Conservation (phyloP, 2,113 vertebrate species). For the Platanista minor region DNA sequence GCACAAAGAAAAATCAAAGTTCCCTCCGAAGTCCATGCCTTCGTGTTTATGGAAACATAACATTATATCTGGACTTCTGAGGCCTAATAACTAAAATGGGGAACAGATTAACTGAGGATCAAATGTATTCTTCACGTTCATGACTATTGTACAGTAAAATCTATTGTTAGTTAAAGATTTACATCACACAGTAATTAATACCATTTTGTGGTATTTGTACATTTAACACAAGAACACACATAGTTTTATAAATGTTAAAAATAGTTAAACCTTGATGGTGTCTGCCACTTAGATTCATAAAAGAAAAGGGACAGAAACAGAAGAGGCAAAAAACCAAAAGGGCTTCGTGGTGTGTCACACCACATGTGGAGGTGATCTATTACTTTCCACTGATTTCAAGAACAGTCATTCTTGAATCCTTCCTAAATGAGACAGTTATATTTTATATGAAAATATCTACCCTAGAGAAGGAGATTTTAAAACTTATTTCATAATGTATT, state of each 20-base stretch:
- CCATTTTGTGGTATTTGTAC: background rate
- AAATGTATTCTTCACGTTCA: background rate
- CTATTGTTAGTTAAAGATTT: background rate
- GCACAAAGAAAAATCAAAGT: background rate
- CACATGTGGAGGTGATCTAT: background rate
- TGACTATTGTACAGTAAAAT: background rate
- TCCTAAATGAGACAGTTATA: background rate
- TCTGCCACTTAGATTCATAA: background rate
- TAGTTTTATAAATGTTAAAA: slow-evolving; percentile 9
- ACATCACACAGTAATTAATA: background rate
- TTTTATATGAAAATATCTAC: background rate
- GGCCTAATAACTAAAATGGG: background rate
- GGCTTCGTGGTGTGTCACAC: background rate
- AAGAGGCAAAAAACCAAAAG: background rate
- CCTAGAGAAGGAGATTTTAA: background rate
- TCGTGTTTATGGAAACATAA: background rate
- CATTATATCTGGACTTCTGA: background rate
- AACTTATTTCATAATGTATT: background rate
- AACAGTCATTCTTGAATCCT: background rate
- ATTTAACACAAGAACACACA: background rate
- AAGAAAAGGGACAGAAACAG: slow-evolving; percentile 14
- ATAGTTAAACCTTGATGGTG: background rate
- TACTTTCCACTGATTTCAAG: background rate
- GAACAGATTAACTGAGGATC: background rate
- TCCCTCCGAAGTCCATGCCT: background rate